phyloP scores from a whole-genome alignment of 2,113 vertebrate species.

The Dasyornis broadbenti region DNA sequence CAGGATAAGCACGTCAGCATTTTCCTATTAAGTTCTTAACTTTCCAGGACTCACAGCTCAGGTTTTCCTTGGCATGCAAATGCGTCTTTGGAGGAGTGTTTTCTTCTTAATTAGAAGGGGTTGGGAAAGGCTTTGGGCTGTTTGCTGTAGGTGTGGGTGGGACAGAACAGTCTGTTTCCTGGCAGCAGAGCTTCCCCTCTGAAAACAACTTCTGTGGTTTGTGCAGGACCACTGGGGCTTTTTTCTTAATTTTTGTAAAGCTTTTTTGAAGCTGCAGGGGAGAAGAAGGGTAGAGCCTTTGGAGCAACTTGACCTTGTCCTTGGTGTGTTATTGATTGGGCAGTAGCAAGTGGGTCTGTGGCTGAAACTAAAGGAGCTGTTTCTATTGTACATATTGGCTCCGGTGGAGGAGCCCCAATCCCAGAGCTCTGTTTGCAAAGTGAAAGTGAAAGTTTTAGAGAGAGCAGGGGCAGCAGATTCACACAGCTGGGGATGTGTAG shows the following conservation, averaged over 20 bases:
- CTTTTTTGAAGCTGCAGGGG: background rate
- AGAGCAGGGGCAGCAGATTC: background rate
- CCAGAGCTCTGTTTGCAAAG: background rate
- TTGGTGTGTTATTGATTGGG: background rate
- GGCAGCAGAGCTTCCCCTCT: background rate
- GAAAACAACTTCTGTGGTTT: constrained; percentile 1
- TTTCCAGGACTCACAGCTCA: constrained; percentile 47
- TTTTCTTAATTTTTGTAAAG: background rate
- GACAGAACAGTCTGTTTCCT: constrained; percentile 21
- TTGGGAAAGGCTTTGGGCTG: constrained; percentile 31
- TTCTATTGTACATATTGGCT: background rate
- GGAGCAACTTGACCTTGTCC: background rate
- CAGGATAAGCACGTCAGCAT: background rate
- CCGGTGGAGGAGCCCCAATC: background rate
- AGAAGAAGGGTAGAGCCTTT: background rate
- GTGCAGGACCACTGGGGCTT: background rate
- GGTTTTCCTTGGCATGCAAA: constrained; percentile 54
- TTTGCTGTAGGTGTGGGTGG: constrained; percentile 35
- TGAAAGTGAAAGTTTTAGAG: background rate
- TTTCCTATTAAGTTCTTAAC: constrained; percentile 33
- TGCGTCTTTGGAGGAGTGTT: background rate
- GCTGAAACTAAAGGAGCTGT: background rate
- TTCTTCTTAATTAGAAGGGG: constrained; percentile 36
- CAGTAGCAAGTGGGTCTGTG: background rate
- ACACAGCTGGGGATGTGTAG: background rate